A percentile compares a stretch with the other conserved stretches of the same genome.
phyloP scores from a whole-genome alignment of 2,797 vertebrate genomes.

The Periophthalmus magnuspinnatus region DNA sequence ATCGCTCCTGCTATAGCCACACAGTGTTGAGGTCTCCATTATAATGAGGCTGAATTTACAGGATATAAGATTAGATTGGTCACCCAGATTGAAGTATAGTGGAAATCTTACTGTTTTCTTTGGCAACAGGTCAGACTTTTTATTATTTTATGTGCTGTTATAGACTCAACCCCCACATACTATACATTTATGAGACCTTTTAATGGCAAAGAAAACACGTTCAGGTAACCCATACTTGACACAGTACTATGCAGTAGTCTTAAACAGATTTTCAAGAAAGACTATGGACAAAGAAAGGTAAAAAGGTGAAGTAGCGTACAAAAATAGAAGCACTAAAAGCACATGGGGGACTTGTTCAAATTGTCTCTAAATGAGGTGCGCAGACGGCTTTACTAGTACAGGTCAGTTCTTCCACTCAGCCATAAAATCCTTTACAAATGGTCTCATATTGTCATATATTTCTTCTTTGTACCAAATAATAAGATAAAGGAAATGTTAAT shows the following conservation, averaged over 20 bases:
- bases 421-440: background rate
- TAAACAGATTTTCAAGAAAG: background rate
- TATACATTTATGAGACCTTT: slow-evolving; percentile 25
- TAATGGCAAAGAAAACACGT: slow-evolving; percentile 34
- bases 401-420: background rate
- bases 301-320: slow-evolving; percentile 1
- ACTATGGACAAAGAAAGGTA: slow-evolving; percentile 5
- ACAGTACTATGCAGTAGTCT: background rate
- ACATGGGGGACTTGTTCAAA: slow-evolving; percentile 1
- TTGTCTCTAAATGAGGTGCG: background rate
- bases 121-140: slow-evolving; percentile 34
- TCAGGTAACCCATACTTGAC: slow-evolving; percentile 1
- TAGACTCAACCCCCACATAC: slow-evolving; percentile 34
- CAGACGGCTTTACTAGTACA: background rate
- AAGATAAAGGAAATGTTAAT: background rate
- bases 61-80: slow-evolving; percentile 41
- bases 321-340: background rate
- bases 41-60: slow-evolving; percentile 36
- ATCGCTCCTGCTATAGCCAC: slow-evolving; percentile 28
- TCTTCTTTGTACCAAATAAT: too few relatives aligned
- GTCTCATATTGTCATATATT: background rate
- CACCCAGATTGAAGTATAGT: slow-evolving; percentile 16
- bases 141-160: slow-evolving; percentile 12
- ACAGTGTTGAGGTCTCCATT: slow-evolving; percentile 41
- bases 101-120: slow-evolving; percentile 20